phyloP scores from a whole-genome alignment of 2,797 vertebrate genomes.

The Lemur catta region DNA sequence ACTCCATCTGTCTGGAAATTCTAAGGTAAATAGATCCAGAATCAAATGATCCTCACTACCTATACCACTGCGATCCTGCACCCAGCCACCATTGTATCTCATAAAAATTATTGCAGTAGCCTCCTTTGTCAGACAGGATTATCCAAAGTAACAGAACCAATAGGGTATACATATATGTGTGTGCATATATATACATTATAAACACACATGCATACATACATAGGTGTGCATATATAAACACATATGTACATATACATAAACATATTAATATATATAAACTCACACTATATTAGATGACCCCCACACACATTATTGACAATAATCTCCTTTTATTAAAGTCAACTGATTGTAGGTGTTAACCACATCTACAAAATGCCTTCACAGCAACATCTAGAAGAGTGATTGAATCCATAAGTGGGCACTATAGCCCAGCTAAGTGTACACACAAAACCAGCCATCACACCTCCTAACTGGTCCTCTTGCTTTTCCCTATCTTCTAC shows the following conservation, averaged over 20 bases:
- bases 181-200: neutral
- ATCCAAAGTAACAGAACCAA: neutral
- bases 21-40: neutral
- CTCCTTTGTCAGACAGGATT: neutral
- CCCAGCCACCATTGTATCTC: neutral
- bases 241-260: neutral
- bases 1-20: neutral
- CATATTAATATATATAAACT: neutral
- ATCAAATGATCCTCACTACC: neutral
- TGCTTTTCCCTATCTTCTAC: neutral
- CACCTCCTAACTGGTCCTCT: neutral
- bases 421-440: neutral
- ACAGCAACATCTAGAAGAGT: neutral
- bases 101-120: neutral
- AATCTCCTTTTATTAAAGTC: constrained; percentile 1
- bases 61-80: neutral
- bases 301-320: neutral
- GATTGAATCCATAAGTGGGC: neutral
- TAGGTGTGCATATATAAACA: neutral
- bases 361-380: neutral
- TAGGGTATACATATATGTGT: neutral
- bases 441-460: neutral
- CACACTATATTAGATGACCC: neutral
- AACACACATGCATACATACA: neutral
- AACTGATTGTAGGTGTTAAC: neutral